Percentiles rank a stretch among this genome's conserved stretches.
These are phyloP conservation scores for Phallusia fumigata DNA, from an alignment of 23 tunicate genomes.

Conservation along the genomic window DNA sequence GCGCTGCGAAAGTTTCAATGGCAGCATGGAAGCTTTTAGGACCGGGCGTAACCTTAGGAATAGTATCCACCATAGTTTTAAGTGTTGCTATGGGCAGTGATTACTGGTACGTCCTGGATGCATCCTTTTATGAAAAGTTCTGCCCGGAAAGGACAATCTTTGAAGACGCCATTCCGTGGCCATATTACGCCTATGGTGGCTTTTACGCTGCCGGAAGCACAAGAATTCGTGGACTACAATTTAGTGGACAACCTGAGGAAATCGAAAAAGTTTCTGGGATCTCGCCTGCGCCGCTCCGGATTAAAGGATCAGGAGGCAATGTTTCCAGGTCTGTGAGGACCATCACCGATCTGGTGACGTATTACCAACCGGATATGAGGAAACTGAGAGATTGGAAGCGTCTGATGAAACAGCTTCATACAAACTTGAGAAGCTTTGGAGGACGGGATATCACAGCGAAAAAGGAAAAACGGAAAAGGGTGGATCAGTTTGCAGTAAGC, in stretches of 20 bases:
- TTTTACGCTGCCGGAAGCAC: background rate
- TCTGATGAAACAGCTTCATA: constrained; percentile 13
- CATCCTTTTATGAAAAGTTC: background rate
- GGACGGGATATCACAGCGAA: constrained; percentile 31
- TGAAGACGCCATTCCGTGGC: constrained; percentile 19
- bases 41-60: background rate
- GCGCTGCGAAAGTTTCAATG: too few relatives aligned
- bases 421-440: constrained; percentile 32
- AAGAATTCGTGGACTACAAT: background rate
- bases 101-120: constrained; percentile 14
- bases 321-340: background rate
- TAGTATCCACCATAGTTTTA: background rate
- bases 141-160: background rate
- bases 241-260: background rate
- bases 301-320: background rate
- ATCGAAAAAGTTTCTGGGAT: background rate
- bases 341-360: background rate
- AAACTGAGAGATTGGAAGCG: constrained; percentile 17
- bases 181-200: constrained; percentile 1
- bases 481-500: too few relatives aligned
- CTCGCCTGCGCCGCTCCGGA: background rate
- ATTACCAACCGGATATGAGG: background rate
- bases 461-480: background rate
- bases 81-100: constrained; percentile 1
- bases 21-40: constrained; percentile 18